These are phyloP conservation scores for Teleopsis dalmanni DNA, from an alignment of 1,140 invertebrate genomes.

Conservation along the genomic window DNA sequence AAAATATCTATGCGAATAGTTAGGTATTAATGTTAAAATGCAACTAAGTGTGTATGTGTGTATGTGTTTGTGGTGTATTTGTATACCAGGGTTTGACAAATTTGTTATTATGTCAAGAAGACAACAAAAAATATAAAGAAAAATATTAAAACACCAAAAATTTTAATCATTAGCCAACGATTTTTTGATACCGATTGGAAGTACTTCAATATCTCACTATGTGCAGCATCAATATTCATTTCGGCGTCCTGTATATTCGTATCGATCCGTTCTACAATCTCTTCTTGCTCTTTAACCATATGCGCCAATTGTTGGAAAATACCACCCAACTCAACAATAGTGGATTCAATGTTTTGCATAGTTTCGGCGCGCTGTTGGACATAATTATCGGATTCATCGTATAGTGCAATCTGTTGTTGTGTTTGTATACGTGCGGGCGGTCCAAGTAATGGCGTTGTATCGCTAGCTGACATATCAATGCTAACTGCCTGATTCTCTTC, in stretches of 20 bases:
- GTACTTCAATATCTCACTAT: slow-evolving; percentile 94
- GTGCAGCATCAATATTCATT: slow-evolving; percentile 95
- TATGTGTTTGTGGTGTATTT: no score
- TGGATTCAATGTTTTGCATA: slow-evolving; percentile 99
- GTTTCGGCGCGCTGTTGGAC: slow-evolving; percentile 89
- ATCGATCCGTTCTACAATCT: slow-evolving; percentile 97
- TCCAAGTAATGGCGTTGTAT: slow-evolving; percentile 31
- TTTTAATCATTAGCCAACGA: slow-evolving; percentile 98
- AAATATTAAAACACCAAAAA: slow-evolving; percentile 96
- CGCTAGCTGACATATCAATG: slow-evolving; percentile 59
- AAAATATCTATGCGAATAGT: no score
- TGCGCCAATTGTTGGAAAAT: slow-evolving; percentile 97
- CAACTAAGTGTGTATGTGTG: no score
- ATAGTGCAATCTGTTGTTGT: slow-evolving; percentile 60
- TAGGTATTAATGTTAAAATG: no score
- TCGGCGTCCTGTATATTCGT: slow-evolving; percentile 92
- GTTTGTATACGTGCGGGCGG: slow-evolving; percentile 22
- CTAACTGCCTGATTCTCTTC: slow-evolving; percentile 67
- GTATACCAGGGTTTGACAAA: no score
- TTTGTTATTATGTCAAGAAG: slow-evolving; percentile 67
- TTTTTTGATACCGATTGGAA: slow-evolving; percentile 97
- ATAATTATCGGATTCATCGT: slow-evolving; percentile 84
- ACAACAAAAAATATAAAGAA: slow-evolving; percentile 99
- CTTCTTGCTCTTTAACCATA: slow-evolving; percentile 99
- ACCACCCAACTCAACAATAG: slow-evolving; percentile 96